Base-by-base conservation (phyloP, 1,140 invertebrate genomes). In the Magallana ariakensis region DNA sequence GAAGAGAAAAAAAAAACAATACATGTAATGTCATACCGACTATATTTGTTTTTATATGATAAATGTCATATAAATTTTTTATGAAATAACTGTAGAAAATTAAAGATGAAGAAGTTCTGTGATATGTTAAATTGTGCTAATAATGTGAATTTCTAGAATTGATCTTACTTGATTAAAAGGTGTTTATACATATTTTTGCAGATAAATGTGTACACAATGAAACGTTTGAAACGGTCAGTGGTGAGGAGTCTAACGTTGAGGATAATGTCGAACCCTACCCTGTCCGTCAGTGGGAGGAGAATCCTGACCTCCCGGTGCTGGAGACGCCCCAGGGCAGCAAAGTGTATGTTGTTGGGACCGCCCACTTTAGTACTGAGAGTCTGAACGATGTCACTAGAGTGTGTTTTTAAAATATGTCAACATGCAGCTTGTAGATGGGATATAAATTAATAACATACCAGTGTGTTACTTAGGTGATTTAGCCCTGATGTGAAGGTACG, bases 261-360 rank as follows among this genome's bases (percentile, higher is more conserved):
- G 92, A 93, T 86, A 92, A 91, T 85, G 86, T 86, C 66, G 89
- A 93, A 26, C 82, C 89, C 19, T 89, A 84, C 33, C 85, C 83
- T 55, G 15, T 87, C 5, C n/a, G 82, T 22, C 26, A 85, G 9
- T 87, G 91, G 53, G 84, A 88, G 16, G 80, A 88, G 16, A 90
- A 93, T 55, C 92, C 92, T 80, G 87, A 90, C 1, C 84, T 99
- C 87, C 98, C 98, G n/a, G 93, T 97, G 16, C 94, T 99, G 8
- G 96, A 96, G 89, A 96, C 96, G n/a, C 60, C 86, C 10, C 84
- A 91, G 88, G 98, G 98, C 85, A 96, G 97, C 56, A 98, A 97
- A 95, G 97, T 99, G 8, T 99, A 99, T 95, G 94, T 99, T 60
- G 96, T 99, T 57, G 99, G 98, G 82, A 99, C 98, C 54, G 98